A percentile compares a stretch with the other conserved stretches of the same genome.
Conservation (phyloP, 2,888 invertebrate genomes). For the Microplitis deprimator region DNA sequence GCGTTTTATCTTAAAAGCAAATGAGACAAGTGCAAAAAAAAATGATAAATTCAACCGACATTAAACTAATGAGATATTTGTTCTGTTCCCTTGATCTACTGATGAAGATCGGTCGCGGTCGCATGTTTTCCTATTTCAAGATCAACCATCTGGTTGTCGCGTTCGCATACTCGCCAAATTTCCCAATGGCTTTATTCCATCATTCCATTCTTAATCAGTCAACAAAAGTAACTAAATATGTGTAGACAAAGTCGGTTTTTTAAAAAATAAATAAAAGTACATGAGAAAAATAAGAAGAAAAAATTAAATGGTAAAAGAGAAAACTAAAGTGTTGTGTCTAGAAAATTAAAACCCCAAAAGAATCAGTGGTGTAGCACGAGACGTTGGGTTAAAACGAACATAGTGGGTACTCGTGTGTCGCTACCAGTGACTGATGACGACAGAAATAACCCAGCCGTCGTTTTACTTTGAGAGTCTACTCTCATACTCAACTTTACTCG, state of each 20-base stretch:
- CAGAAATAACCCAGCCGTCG: conserved; percentile 62
- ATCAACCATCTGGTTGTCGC: conserved; percentile 23
- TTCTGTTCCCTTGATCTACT: conserved; percentile 28
- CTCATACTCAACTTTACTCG: not conserved
- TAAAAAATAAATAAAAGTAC: not conserved
- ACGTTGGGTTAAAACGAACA: conserved; percentile 21
- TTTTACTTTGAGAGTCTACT: conserved; percentile 21
- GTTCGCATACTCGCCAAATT: conserved; percentile 19
- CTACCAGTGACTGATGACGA: conserved; percentile 68
- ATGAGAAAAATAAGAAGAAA: conserved; percentile 2
- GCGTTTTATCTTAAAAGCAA: conserved; percentile 6
- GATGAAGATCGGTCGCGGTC: conserved; percentile 25
- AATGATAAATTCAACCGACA: conserved; percentile 21
- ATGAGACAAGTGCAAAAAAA: conserved; percentile 3
- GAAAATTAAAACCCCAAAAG: conserved; percentile 14
- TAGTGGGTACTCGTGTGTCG: conserved; percentile 48
- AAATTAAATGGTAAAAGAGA: conserved; percentile 7
- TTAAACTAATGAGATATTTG: conserved; percentile 29
- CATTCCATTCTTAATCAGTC: not conserved
- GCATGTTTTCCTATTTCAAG: conserved; percentile 34
- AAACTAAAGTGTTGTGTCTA: conserved; percentile 31
- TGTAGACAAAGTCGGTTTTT: too few species aligned
- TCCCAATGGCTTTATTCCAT: not conserved
- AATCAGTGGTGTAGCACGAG: conserved; percentile 14
- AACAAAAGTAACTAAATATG: not conserved